Evolutionary conservation across 2,888 invertebrate species (phyloP).

Genomic region (Phaedon cochleariae): DNA sequence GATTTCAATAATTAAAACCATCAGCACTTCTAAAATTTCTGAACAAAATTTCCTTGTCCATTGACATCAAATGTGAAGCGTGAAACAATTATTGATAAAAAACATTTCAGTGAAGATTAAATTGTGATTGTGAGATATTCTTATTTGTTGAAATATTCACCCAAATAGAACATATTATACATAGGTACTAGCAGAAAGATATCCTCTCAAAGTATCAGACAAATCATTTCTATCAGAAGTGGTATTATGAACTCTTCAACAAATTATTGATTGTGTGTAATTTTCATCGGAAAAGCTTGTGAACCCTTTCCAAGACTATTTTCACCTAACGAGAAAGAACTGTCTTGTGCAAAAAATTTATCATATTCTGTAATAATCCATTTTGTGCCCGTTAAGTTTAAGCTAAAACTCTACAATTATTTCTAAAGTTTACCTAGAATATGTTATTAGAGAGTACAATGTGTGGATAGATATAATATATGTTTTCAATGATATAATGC

Average conservation of each 20-base stretch:
- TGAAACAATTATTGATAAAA: too few species aligned
- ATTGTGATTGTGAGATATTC: too few species aligned
- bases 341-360: conserved; percentile 54
- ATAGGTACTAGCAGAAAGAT: too few species aligned
- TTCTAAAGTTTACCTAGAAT: conserved; percentile 55
- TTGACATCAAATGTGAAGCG: too few species aligned
- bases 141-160: too few species aligned
- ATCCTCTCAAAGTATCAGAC: not conserved
- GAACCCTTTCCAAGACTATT: conserved; percentile 19
- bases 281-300: conserved; percentile 7
- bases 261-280: not conserved
- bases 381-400: conserved; percentile 64
- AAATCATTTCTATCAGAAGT: not conserved
- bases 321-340: conserved; percentile 27
- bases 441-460: conserved; percentile 54
- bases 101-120: too few species aligned
- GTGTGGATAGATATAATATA: conserved; percentile 59
- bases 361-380: conserved; percentile 53
- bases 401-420: conserved; percentile 60
- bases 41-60: too few species aligned
- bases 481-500: conserved; percentile 53
- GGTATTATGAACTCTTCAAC: not conserved
- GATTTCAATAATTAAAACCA: too few species aligned
- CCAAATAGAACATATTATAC: too few species aligned
- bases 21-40: too few species aligned